Base-by-base conservation (phyloP, 92 coral and sea anemone species). In the Phenganax stokvisi region DNA sequence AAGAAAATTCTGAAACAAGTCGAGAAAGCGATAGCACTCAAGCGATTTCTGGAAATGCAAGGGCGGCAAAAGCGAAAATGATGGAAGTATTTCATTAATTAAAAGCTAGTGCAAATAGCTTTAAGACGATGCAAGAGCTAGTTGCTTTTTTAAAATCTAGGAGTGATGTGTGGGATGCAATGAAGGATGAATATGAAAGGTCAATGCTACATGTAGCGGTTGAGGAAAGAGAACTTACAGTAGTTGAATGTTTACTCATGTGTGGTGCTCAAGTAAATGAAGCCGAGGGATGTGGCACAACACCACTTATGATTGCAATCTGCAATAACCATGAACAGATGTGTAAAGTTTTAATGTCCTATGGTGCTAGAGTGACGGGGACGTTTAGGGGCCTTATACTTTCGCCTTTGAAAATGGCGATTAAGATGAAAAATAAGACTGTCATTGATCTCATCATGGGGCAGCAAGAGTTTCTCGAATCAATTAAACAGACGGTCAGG, bases 271-370 rank as follows among this genome's bases (percentile, higher is more conserved):
- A 67, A 44, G 77, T 68, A 0, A 80, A 80, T 37, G 77, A 54
- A 16, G 17, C 51, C 29, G 84, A 80, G 57, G 84, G 84, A 3
- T 47, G 77, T 68, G 84, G 84, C n/a, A 65, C 77, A 53, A 80
- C 84, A 0, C 84, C 84, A 0, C 3, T 68, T 6, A 54, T 80
- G 76, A 53, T 20, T 68, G 67, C 84, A 51, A 61, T 80, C 61
- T 56, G 29, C 25, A 17, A 72, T 51, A 67, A 16, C 54, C 5
- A 54, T 52, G 56, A 37, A 37, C 12, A 30, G 9, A 67, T 80
- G 77, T 47, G 54, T 17, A 60, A 80, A 66, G 17, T 80, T 8
- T 70, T 80, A 20, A 64, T 80, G 29, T 47, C 54, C 9, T 80
- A 80, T 68, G 76, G 74, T 10, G 61, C 84, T 47, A 52, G 54